These are phyloP conservation scores for Brachionus angularis DNA, from an alignment of 1,140 invertebrate species.

Conservation along the genomic window DNA sequence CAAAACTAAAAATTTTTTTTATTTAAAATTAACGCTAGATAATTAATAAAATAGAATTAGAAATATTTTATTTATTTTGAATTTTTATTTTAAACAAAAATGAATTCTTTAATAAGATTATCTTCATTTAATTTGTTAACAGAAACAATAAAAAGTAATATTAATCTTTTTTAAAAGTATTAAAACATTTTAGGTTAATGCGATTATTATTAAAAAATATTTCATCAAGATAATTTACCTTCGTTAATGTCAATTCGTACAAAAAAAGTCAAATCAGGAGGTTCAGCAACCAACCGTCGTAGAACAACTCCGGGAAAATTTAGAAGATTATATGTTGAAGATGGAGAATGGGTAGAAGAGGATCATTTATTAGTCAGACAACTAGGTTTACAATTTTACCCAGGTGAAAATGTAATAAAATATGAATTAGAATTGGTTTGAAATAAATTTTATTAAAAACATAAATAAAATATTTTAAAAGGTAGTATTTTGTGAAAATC, in stretches of 20 bases:
- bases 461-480: background rate
- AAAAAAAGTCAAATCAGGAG: constrained; percentile 43
- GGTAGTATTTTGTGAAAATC: constrained; percentile 42
- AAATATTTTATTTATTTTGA: no score
- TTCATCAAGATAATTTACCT: constrained; percentile 12
- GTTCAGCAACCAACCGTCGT: constrained; percentile 33
- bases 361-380: constrained; percentile 44
- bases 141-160: no score
- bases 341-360: constrained; percentile 41
- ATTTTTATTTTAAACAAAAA: no score
- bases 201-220: no score
- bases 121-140: no score
- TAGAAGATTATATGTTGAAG: constrained; percentile 42
- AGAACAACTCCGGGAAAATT: constrained; percentile 39
- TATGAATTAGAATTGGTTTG: background rate
- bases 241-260: constrained; percentile 25
- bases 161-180: no score
- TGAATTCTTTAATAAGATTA: no score
- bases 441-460: background rate
- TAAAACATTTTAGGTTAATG: no score
- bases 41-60: no score
- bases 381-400: constrained; percentile 37
- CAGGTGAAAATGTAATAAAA: constrained; percentile 40
- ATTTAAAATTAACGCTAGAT: no score
- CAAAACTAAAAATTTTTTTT: no score